Percentiles rank a stretch among this genome's conserved stretches.
Conservation (phyloP, 2,888 invertebrate species). For the Luperina testacea region DNA sequence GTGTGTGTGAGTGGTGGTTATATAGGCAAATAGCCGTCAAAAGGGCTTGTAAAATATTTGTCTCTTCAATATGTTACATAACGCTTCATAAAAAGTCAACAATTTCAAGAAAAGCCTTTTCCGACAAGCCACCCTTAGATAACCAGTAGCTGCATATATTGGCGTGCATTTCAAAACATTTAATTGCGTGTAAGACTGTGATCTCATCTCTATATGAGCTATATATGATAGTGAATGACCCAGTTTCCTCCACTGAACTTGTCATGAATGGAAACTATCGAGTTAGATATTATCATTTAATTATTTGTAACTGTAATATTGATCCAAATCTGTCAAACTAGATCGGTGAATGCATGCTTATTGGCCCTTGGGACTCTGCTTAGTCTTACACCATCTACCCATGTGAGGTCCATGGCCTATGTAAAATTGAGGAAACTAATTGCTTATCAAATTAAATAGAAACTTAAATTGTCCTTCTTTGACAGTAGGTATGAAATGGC, state of each 20-base stretch:
- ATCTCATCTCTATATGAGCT: slow-evolving; percentile 17
- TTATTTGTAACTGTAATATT: background rate
- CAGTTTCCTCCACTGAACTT: slow-evolving; percentile 6
- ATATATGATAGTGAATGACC: slow-evolving; percentile 12
- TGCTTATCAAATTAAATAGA: no score
- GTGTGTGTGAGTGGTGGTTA: no score
- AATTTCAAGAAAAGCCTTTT: background rate
- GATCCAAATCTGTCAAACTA: background rate
- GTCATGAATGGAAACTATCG: background rate
- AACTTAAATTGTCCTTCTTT: background rate
- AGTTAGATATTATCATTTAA: background rate
- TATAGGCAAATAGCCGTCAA: background rate
- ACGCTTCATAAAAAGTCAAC: background rate
- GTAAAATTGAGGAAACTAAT: background rate
- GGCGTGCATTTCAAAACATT: slow-evolving; percentile 3
- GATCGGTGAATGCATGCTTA: background rate
- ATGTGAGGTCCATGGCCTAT: background rate
- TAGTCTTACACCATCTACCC: no score
- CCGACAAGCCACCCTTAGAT: background rate
- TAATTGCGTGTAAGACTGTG: slow-evolving; percentile 21
- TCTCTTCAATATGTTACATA: background rate
- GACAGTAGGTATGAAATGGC: no score
- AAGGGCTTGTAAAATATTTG: background rate
- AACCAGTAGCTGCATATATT: background rate
- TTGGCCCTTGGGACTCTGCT: background rate